Evolutionary conservation across 2,888 invertebrate species (phyloP).

Genomic region (Caenorhabditis becei): DNA sequence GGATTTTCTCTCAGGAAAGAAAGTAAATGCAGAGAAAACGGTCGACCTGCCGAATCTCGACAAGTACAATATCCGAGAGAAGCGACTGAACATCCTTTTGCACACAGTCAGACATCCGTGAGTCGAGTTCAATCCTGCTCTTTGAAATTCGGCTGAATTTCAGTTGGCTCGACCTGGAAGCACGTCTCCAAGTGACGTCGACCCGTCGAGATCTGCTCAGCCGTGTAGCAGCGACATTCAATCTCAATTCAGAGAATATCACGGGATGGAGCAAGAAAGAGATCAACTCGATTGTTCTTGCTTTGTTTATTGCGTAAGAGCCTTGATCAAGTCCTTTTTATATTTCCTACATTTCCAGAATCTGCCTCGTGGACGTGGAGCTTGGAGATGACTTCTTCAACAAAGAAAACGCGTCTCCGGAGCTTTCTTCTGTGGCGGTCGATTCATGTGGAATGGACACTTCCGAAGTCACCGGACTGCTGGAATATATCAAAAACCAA

Average conservation of each 20-base stretch:
- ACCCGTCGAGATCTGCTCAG: conserved; percentile 52
- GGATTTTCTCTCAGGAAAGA: conserved; percentile 48
- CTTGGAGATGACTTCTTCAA: conserved; percentile 61
- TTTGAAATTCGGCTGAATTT: conserved; percentile 12
- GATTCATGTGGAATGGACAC: conserved; percentile 39
- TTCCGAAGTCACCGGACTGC: conserved; percentile 13
- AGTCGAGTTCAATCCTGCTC: background rate
- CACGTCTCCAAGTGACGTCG: conserved; percentile 45
- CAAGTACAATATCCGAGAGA: conserved; percentile 61
- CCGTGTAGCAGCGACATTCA: conserved; percentile 56
- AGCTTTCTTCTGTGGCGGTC: conserved; percentile 8
- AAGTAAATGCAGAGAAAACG: conserved; percentile 18
- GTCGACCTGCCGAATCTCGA: conserved; percentile 63
- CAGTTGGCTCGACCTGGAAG: conserved; percentile 65
- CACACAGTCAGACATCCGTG: conserved; percentile 60
- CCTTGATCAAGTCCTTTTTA: background rate
- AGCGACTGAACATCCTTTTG: conserved; percentile 60
- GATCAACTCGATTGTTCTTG: conserved; percentile 26
- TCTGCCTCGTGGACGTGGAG: conserved; percentile 49
- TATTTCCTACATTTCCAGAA: conserved; percentile 41
- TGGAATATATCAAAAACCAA: conserved; percentile 6
- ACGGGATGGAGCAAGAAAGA: conserved; percentile 58
- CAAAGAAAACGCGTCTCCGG: conserved; percentile 33
- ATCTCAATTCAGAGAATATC: conserved; percentile 62
- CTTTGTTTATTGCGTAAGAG: conserved; percentile 48